These are phyloP conservation scores for Zaprionus davidi DNA, from an alignment of 1,140 invertebrate genomes.

Conservation along the genomic window DNA sequence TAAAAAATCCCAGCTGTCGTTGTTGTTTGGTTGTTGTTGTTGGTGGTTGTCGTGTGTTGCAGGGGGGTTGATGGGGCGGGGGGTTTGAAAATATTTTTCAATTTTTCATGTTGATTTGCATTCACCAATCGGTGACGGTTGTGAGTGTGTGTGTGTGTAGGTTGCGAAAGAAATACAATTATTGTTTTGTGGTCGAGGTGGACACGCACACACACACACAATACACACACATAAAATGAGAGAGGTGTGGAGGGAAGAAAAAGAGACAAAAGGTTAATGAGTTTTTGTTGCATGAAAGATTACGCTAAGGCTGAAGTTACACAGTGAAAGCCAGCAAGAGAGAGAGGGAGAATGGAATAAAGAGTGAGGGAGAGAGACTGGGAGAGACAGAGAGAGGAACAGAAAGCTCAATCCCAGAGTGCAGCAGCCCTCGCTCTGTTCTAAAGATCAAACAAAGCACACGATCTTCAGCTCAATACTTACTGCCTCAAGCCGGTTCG, in stretches of 20 bases:
- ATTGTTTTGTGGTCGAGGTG: conserved; percentile 60
- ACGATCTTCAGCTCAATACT: not conserved
- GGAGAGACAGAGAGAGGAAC: no score
- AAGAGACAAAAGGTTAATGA: conserved; percentile 67
- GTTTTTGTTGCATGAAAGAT: conserved; percentile 51
- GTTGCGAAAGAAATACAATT: conserved; percentile 53
- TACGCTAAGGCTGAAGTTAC: conserved; percentile 5
- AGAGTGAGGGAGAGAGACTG: not conserved
- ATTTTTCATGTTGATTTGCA: conserved; percentile 49
- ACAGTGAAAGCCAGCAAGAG: conserved; percentile 40
- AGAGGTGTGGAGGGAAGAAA: conserved; percentile 35
- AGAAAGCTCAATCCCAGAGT: no score
- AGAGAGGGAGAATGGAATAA: not conserved
- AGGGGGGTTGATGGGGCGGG: conserved; percentile 33
- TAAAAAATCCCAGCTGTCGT: conserved; percentile 84
- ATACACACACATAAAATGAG: conserved; percentile 33
- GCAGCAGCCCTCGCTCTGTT: not conserved
- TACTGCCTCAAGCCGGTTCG: not conserved
- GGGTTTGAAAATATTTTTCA: conserved; percentile 50
- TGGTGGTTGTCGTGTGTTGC: conserved; percentile 48
- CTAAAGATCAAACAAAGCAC: not conserved
- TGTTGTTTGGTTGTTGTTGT: conserved; percentile 50
- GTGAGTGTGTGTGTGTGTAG: conserved; percentile 27
- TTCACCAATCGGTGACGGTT: conserved; percentile 32
- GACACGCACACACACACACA: conserved; percentile 47